Evolutionary conservation across 2,888 invertebrate species (phyloP).

Genomic region (Plebejus argus): DNA sequence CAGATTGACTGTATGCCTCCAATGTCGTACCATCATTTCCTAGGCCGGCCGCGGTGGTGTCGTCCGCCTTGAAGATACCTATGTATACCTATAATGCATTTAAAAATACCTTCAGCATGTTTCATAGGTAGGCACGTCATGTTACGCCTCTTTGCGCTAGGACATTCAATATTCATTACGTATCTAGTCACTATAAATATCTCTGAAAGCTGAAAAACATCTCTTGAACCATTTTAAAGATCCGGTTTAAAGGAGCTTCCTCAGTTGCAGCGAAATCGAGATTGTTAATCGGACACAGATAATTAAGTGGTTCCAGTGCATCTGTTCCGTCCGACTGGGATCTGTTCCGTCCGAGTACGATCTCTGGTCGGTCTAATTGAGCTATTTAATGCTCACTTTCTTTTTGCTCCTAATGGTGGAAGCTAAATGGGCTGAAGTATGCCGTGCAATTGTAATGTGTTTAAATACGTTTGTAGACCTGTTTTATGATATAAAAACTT

Average conservation of each 20-base stretch:
- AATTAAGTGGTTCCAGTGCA: slow-evolving; percentile 9
- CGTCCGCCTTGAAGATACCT: too few relatives aligned
- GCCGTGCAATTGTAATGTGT: neutral
- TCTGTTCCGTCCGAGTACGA: slow-evolving; percentile 20
- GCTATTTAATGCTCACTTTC: slow-evolving; percentile 17
- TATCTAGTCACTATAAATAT: too few relatives aligned
- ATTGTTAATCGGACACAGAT: slow-evolving; percentile 16
- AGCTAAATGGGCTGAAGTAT: neutral
- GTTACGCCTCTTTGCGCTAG: too few relatives aligned
- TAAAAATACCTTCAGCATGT: too few relatives aligned
- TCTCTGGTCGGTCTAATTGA: slow-evolving; percentile 29
- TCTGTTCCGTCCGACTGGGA: neutral
- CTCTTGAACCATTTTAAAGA: slow-evolving; percentile 7
- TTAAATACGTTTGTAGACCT: neutral
- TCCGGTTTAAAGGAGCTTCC: neutral
- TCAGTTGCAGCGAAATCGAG: neutral
- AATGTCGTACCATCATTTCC: too few relatives aligned
- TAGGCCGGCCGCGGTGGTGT: too few relatives aligned
- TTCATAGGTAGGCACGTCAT: too few relatives aligned
- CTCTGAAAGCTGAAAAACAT: neutral
- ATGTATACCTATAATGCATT: too few relatives aligned
- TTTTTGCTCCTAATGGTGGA: slow-evolving; percentile 16
- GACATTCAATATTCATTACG: too few relatives aligned
- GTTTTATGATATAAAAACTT: too few relatives aligned
- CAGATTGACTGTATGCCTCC: too few relatives aligned